Percentiles rank a stretch among this genome's conserved stretches.
These are phyloP conservation scores for Schlechtendalia chinensis DNA, from an alignment of 1,140 invertebrate genomes.

Conservation along the genomic window DNA sequence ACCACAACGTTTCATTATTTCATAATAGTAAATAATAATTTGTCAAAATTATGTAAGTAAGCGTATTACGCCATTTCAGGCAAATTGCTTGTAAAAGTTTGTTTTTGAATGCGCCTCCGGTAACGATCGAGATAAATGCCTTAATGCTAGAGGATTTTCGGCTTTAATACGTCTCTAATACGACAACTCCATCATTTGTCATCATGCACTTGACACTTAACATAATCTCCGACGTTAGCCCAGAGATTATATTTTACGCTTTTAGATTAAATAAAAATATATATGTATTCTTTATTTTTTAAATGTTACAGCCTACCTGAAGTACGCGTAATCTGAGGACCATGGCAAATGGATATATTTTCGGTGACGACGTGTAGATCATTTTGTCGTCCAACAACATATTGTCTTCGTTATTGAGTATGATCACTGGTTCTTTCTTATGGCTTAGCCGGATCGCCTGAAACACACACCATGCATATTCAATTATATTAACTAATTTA, in stretches of 20 bases:
- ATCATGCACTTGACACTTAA: not conserved
- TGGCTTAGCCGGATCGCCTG: constrained; percentile 21
- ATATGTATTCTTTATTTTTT: not conserved
- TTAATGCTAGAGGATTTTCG: not conserved
- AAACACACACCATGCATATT: not conserved
- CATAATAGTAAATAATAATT: constrained; percentile 2
- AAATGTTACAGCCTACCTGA: constrained; percentile 57
- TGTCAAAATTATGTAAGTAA: too few species aligned
- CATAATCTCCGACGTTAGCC: not conserved
- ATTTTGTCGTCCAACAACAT: constrained; percentile 31
- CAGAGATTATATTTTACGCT: not conserved
- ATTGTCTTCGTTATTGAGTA: constrained; percentile 24
- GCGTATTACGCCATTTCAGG: not conserved
- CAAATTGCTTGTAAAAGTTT: constrained; percentile 8
- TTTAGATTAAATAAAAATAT: too few species aligned
- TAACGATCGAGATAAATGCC: constrained; percentile 21
- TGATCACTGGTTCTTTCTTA: constrained; percentile 26
- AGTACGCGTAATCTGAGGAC: constrained; percentile 61
- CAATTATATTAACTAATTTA: too few species aligned
- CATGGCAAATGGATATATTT: constrained; percentile 60
- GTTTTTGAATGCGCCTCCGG: not conserved
- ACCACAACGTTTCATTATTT: too few species aligned
- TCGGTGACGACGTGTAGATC: not conserved
- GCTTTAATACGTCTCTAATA: not conserved
- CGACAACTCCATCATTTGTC: constrained; percentile 11